Conservation (phyloP, 2,797 vertebrate genomes). For the Cossypha dichroa region DNA sequence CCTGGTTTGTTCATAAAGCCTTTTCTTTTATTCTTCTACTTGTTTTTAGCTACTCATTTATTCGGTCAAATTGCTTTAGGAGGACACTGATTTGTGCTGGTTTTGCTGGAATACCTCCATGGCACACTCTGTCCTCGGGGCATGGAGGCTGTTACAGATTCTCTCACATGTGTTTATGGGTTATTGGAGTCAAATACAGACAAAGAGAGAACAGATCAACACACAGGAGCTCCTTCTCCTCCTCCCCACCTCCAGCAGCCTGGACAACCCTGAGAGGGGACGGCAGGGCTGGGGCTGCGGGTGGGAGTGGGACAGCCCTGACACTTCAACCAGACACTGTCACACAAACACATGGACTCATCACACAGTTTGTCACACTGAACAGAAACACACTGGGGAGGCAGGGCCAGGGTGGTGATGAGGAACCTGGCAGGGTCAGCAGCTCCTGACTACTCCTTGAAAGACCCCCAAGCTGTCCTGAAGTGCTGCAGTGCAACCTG, state of each 20-base stretch:
- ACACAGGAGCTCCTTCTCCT: background rate
- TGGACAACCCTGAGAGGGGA: background rate
- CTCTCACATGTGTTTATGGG: background rate
- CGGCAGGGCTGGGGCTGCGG: background rate
- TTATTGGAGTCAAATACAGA: background rate
- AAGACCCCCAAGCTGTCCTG: background rate
- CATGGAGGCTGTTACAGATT: background rate
- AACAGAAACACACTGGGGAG: background rate
- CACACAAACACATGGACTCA: background rate
- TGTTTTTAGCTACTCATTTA: background rate
- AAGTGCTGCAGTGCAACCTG: slow-evolving; percentile 28
- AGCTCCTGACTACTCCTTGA: background rate
- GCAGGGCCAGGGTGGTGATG: background rate
- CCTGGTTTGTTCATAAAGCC: background rate
- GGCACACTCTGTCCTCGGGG: background rate
- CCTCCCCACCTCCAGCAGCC: background rate
- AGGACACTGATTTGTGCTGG: background rate
- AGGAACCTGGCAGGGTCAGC: background rate
- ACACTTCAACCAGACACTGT: background rate
- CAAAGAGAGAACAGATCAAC: background rate
- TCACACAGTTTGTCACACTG: slow-evolving; percentile 16
- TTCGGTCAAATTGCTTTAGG: background rate
- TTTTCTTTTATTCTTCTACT: background rate
- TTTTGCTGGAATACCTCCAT: background rate
- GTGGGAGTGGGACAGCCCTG: background rate